Evolutionary conservation across 2,888 invertebrate genomes (phyloP), one percentile per base, ranked within the genome.

Genomic region (Mythimna loreyi): DNA sequence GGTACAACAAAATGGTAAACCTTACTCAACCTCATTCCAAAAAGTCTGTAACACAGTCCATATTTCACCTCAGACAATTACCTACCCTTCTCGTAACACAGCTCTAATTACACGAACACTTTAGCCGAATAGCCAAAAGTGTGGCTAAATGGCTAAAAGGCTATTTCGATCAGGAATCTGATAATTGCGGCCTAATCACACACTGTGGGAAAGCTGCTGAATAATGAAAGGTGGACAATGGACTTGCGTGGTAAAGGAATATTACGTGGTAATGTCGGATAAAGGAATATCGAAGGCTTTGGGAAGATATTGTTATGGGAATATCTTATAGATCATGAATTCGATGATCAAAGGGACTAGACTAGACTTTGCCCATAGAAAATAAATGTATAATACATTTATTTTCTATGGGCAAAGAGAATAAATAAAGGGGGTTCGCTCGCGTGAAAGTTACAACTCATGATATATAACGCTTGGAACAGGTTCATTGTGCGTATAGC

Each of bases 181-280:
- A 71, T 80, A 78, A 78, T 78, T 71, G 66, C 53, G 25, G 23
- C 61, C 47, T 78, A 80, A 75, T 71, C 71, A 64, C 76, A 75
- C 69, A 30, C 33, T 36, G 43, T 13, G 71, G 66, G 59, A n/a
- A 49, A 25, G 49, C 33, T n/a, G 13, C 53, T 75, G 80, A 78
- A 80, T 76, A 78, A 80, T 76, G 40, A 60, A 21, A 28, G 25
- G 40, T 9, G 47, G 43, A 64, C 65, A 76, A 71, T 75, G 40
- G 63, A 33, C 9, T n/a, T 52, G 30, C 5, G 36, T 47, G n/a
- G 28, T 55, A 66, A 66, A 52, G 36, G 36, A 77, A 80, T 69
- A n/a, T n/a, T n/a, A n/a, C n/a, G n/a, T n/a, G n/a, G n/a, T n/a
- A 62, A 68, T 11, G 36, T 7, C 23, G 28, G 23, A 36, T 19